phyloP scores from a whole-genome alignment of 2,797 vertebrate species.

The Anabacerthia variegaticeps region DNA sequence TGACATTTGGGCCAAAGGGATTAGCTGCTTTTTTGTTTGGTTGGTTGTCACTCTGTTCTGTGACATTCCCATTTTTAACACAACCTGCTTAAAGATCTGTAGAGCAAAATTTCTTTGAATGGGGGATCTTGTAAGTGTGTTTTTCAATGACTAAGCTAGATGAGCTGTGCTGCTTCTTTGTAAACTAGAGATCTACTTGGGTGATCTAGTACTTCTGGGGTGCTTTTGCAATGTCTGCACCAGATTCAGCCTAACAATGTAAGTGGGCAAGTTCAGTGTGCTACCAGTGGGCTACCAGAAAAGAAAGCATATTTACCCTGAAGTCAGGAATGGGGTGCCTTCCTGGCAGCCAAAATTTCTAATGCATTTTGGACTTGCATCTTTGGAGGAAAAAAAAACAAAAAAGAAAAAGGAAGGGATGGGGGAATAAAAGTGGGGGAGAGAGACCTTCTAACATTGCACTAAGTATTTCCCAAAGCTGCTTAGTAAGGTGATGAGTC shows the following conservation, averaged over 20 bases:
- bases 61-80: not conserved
- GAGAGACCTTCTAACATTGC: not conserved
- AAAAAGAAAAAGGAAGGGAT: rapidly evolving
- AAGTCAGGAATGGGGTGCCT: not conserved
- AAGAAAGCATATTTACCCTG: not conserved
- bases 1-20: not conserved
- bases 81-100: not conserved
- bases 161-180: not conserved
- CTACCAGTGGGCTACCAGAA: not conserved
- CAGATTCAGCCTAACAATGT: not conserved
- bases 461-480: not conserved
- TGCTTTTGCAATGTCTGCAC: not conserved
- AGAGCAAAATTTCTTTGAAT: not conserved
- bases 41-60: not conserved
- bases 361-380: not conserved
- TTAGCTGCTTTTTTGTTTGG: not conserved
- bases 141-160: not conserved
- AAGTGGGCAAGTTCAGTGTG: not conserved
- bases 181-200: not conserved
- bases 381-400: not conserved
- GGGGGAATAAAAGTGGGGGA: rapidly evolving
- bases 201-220: not conserved
- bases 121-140: not conserved
- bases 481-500: not conserved
- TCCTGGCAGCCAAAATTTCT: not conserved